phyloP scores from a whole-genome alignment of 2,888 invertebrate species.

The Punctoribates punctum region DNA sequence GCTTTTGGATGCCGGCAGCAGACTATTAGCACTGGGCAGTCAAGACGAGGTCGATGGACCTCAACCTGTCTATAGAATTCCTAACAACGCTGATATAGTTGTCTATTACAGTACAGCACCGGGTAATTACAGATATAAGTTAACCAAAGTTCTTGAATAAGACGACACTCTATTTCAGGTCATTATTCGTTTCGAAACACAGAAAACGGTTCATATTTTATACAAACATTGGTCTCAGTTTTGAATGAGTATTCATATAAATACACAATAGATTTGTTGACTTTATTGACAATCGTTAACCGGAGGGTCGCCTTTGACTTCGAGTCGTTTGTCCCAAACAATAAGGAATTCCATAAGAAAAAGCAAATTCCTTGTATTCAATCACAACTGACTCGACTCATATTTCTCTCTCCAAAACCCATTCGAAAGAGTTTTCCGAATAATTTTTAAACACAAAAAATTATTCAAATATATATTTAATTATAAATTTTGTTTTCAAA shows the following conservation, averaged over 20 bases:
- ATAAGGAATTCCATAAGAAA: neutral
- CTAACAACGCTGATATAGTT: neutral
- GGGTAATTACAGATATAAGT: constrained; percentile 57
- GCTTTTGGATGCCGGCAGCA: constrained; percentile 72
- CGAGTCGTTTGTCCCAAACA: constrained; percentile 56
- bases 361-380: constrained; percentile 66
- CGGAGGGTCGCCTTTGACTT: constrained; percentile 76
- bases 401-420: neutral
- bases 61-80: neutral
- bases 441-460: neutral
- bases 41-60: neutral
- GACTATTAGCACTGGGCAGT: constrained; percentile 48
- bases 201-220: constrained; percentile 73
- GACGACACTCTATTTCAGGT: constrained; percentile 83
- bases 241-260: constrained; percentile 64
- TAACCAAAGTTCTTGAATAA: constrained; percentile 67
- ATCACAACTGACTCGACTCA: constrained; percentile 72
- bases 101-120: constrained; percentile 36
- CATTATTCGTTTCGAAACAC: constrained; percentile 48
- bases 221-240: constrained; percentile 81
- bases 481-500: too few relatives aligned
- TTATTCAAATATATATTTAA: too few relatives aligned
- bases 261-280: constrained; percentile 71
- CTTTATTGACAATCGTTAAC: constrained; percentile 72
- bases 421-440: neutral